Percentiles rank a stretch among this genome's conserved stretches.
These are phyloP conservation scores for Dynastes grantii DNA, from an alignment of 2,888 invertebrate genomes.

Conservation along the genomic window DNA sequence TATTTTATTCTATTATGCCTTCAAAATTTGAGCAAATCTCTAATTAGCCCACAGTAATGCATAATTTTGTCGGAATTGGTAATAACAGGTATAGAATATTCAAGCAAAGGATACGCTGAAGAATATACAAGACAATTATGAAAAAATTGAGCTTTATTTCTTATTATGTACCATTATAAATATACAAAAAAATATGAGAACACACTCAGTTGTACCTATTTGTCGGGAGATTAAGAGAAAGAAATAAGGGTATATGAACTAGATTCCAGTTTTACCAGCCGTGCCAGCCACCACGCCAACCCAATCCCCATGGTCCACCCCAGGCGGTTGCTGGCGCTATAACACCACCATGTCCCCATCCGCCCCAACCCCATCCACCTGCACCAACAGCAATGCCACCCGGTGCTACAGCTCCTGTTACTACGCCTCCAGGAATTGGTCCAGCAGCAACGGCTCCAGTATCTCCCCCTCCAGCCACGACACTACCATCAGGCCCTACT, in stretches of 20 bases:
- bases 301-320: slow-evolving; percentile 49
- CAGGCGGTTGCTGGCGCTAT: slow-evolving; percentile 41
- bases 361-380: slow-evolving; percentile 48
- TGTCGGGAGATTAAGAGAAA: background rate
- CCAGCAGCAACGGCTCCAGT: slow-evolving; percentile 68
- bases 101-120: too few relatives aligned
- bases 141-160: slow-evolving; percentile 44
- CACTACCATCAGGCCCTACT: slow-evolving; percentile 68
- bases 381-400: slow-evolving; percentile 59
- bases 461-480: slow-evolving; percentile 70
- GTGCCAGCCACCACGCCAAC: slow-evolving; percentile 49
- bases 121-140: background rate
- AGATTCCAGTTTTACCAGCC: slow-evolving; percentile 18
- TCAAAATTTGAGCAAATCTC: too few relatives aligned
- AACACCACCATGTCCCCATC: slow-evolving; percentile 19
- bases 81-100: too few relatives aligned
- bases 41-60: too few relatives aligned
- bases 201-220: slow-evolving; percentile 35
- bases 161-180: slow-evolving; percentile 38
- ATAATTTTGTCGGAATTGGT: too few relatives aligned
- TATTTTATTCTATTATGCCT: too few relatives aligned
- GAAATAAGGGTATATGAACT: background rate
- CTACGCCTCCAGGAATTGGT: slow-evolving; percentile 64
- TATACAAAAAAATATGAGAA: slow-evolving; percentile 32
- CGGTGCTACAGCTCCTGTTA: slow-evolving; percentile 63